Conservation (phyloP, 2,888 invertebrate species). For the Synanthedon formicaeformis region DNA sequence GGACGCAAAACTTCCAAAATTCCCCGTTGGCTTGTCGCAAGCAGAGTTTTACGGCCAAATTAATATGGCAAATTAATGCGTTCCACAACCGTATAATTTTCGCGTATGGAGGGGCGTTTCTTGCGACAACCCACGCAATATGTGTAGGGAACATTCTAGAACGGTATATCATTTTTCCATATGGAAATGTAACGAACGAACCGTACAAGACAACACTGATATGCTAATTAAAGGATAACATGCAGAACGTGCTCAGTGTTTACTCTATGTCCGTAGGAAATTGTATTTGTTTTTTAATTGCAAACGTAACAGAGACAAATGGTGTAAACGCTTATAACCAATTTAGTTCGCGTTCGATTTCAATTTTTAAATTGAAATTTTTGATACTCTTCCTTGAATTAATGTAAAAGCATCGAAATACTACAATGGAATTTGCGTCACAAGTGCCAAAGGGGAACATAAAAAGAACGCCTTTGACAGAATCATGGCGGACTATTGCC, state of each 20-base stretch:
- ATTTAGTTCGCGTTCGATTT: too few relatives aligned
- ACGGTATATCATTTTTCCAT: slow-evolving; percentile 64
- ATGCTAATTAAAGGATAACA: slow-evolving; percentile 70
- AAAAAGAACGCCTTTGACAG: too few relatives aligned
- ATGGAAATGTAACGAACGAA: slow-evolving; percentile 63
- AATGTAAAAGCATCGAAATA: too few relatives aligned
- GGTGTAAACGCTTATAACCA: too few relatives aligned
- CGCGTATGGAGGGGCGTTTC: slow-evolving; percentile 48
- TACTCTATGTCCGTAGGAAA: slow-evolving; percentile 46
- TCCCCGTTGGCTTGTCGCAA: slow-evolving; percentile 62
- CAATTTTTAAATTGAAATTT: too few relatives aligned
- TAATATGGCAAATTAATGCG: slow-evolving; percentile 73
- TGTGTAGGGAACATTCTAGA: slow-evolving; percentile 20
- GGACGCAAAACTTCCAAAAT: slow-evolving; percentile 62
- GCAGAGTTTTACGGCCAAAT: slow-evolving; percentile 71
- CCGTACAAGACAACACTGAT: slow-evolving; percentile 64
- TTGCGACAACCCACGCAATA: slow-evolving; percentile 40
- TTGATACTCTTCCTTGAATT: too few relatives aligned
- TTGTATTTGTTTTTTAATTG: slow-evolving; percentile 27
- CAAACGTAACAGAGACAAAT: not conserved
- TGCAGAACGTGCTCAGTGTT: slow-evolving; percentile 45
- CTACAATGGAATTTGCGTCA: too few relatives aligned
- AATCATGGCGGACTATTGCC: too few relatives aligned
- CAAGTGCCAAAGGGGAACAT: too few relatives aligned
- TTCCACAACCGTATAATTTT: slow-evolving; percentile 65